Percentiles rank a stretch among this genome's conserved stretches.
Conservation (phyloP, 1,140 invertebrate genomes). For the Eupeodes corollae region DNA sequence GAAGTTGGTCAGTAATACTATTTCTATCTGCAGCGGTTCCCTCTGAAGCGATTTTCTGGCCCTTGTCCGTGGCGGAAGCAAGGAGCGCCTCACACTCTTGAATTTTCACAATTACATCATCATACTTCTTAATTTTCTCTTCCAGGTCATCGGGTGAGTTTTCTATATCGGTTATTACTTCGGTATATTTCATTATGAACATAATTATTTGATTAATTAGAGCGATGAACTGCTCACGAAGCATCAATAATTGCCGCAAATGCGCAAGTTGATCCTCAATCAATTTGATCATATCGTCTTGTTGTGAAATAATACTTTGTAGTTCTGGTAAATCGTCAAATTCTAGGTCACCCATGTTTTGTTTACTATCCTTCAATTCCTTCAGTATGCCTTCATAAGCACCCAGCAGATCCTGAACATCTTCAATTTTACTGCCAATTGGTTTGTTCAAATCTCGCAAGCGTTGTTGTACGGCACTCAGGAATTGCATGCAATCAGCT, state of each 20-base stretch:
- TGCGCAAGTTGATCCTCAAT: constrained; percentile 75
- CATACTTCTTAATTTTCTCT: constrained; percentile 80
- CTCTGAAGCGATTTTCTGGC: constrained; percentile 80
- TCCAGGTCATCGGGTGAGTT: constrained; percentile 64
- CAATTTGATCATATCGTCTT: constrained; percentile 69
- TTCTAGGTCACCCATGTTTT: constrained; percentile 65
- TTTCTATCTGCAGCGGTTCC: constrained; percentile 76
- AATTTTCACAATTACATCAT: constrained; percentile 71
- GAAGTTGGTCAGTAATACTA: constrained; percentile 74
- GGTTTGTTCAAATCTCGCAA: constrained; percentile 72
- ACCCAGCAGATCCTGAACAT: constrained; percentile 64
- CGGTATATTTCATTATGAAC: constrained; percentile 77
- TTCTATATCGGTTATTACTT: constrained; percentile 74
- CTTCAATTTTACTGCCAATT: constrained; percentile 71
- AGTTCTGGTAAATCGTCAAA: constrained; percentile 62
- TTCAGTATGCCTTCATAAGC: constrained; percentile 68
- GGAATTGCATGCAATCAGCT: constrained; percentile 65
- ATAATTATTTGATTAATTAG: constrained; percentile 76
- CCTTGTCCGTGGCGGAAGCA: constrained; percentile 78
- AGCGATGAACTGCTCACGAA: constrained; percentile 78
- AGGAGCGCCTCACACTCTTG: constrained; percentile 81
- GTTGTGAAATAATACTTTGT: constrained; percentile 62
- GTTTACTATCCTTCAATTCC: constrained; percentile 69
- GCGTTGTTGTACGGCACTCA: constrained; percentile 69
- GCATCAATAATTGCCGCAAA: constrained; percentile 59